These are phyloP conservation scores for Acanthopagrus latus DNA, from an alignment of 2,797 vertebrate species.

Conservation along the genomic window DNA sequence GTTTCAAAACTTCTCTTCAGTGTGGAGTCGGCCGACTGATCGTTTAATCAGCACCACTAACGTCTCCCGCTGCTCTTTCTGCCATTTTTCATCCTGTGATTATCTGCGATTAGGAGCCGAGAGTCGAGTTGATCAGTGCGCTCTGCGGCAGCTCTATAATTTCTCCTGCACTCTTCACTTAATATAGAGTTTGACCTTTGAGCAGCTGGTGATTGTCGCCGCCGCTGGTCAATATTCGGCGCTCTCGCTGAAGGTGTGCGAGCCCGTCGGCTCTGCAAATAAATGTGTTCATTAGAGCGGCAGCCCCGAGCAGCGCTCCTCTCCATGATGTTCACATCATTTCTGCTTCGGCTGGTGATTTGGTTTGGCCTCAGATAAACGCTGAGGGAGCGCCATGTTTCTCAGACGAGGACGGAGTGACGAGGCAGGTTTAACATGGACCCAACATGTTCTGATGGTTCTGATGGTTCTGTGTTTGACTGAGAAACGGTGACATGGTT, in stretches of 20 bases:
- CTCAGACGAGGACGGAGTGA: neutral
- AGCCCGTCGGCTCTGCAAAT: conserved; percentile 44
- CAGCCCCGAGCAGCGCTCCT: conserved; percentile 36
- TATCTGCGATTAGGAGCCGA: conserved; percentile 50
- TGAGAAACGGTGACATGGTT: too few relatives aligned
- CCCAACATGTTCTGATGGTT: too few relatives aligned
- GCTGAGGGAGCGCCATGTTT: neutral
- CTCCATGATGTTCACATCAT: conserved; percentile 27
- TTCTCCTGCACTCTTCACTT: conserved; percentile 42
- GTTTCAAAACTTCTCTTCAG: neutral
- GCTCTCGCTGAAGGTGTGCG: conserved; percentile 45
- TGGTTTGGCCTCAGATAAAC: conserved; percentile 25
- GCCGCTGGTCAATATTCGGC: conserved; percentile 51
- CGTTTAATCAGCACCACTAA: conserved; percentile 60
- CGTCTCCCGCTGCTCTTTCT: conserved; percentile 23
- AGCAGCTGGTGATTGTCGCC: conserved; percentile 27
- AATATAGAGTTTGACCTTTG: conserved; percentile 71
- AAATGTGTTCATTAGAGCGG: conserved; percentile 68
- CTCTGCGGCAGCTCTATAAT: conserved; percentile 29
- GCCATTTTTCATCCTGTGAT: conserved; percentile 56
- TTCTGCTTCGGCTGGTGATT: conserved; percentile 20
- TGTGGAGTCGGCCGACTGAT: neutral
- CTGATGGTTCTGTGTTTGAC: too few relatives aligned
- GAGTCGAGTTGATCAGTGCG: conserved; percentile 46
- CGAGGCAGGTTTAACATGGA: neutral